Evolutionary conservation across 2,888 invertebrate species (phyloP).

Genomic region (Machimus rusticus): DNA sequence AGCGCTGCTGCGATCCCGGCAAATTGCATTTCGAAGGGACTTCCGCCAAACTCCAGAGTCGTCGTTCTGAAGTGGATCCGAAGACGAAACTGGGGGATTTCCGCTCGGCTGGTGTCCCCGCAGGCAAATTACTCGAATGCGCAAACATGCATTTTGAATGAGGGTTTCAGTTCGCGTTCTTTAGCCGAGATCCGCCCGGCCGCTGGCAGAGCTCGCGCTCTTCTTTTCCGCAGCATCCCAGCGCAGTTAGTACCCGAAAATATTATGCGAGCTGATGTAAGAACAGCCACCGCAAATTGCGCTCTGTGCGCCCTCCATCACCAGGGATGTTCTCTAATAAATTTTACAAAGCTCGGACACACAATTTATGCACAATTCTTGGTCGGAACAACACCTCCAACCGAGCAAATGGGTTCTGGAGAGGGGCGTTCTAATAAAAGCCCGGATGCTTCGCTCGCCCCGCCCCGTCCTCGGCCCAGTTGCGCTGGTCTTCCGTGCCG

Average conservation of each 20-base stretch:
- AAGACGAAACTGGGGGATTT: not conserved
- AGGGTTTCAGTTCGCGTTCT: not conserved
- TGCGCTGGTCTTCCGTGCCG: not conserved
- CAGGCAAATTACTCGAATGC: slow-evolving; percentile 39
- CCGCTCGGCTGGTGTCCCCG: not conserved
- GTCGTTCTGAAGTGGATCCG: not conserved
- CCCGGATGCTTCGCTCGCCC: not conserved
- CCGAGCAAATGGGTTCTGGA: not conserved
- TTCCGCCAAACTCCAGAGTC: slow-evolving; percentile 20
- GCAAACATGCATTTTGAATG: slow-evolving; percentile 41
- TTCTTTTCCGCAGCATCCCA: not conserved
- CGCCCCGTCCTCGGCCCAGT: not conserved
- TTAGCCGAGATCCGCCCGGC: not conserved
- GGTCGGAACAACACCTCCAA: not conserved
- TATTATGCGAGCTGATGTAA: slow-evolving; percentile 7
- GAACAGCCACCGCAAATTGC: slow-evolving; percentile 12
- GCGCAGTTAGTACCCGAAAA: not conserved
- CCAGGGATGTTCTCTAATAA: slow-evolving; percentile 15
- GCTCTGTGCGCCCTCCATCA: not conserved
- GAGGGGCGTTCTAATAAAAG: not conserved
- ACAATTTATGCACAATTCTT: slow-evolving; percentile 2
- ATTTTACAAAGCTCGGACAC: not conserved
- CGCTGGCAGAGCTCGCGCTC: not conserved
- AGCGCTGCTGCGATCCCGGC: not conserved
- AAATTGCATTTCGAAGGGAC: slow-evolving; percentile 36